Evolutionary conservation across 92 coral and sea anemone genomes (phyloP), one percentile per base, ranked within the genome.

Genomic region (Muricea muricata): DNA sequence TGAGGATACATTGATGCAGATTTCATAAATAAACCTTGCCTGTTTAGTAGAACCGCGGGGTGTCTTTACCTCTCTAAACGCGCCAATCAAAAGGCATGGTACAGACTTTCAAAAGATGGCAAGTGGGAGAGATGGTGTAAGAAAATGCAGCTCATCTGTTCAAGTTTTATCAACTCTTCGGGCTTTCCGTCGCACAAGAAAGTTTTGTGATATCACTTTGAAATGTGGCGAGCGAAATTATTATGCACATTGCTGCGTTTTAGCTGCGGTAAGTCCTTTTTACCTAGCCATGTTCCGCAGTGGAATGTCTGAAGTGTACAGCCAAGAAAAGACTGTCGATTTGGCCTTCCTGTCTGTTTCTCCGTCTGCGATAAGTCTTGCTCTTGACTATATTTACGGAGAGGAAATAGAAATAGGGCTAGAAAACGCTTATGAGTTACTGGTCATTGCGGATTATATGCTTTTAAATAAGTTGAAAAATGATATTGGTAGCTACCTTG

Each of bases 391-490:
- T 65, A 39, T 78, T 3, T 78, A 78, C 52, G 83, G 83, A 7
- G 52, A 35, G 24, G 71, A 14, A 37, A 35, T 78, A 15, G 50
- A 78, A 56, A 65, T 55, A 39, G 17, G 37, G 3, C 58, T 40
- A 31, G 83, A 57, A 32, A 78, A 78, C 21, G 83, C 42, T 21
- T 78, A 56, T 78, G 83, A 78, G 23, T n/a, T 78, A n/a, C 83
- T 78, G 15, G 48, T 46, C 15, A 10, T 78, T 4, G 70, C 83
- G 4, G 83, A 78, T 65, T 78, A 78, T 26, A 31, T 78, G 48
- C 28, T 78, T 6, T 54, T 78, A 14, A 39, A 61, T 34, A 28
- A 78, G 63, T 63, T 78, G 13, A 78, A 78, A 45, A 78, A 24
- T 4, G 83, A 55, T 6, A 1, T 78, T 4, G 1, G 83, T 25